Percentiles rank a stretch among this genome's conserved stretches.
phyloP scores from a whole-genome alignment of 2,888 invertebrate genomes.

The Rhagonycha lutea region DNA sequence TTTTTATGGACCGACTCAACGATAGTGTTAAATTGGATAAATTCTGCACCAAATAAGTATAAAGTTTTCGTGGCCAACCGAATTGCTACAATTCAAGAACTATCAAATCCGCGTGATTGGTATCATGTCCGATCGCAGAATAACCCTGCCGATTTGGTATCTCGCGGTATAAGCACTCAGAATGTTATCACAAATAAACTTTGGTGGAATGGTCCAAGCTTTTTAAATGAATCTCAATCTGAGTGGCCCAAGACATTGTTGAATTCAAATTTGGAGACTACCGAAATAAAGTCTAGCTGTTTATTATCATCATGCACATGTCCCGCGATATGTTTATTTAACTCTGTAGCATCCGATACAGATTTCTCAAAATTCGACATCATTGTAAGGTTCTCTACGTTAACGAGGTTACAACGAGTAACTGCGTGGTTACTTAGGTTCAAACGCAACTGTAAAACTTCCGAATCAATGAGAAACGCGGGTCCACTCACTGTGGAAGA shows the following conservation, averaged over 20 bases:
- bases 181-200: neutral
- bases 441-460: neutral
- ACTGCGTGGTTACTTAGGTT: constrained; percentile 5
- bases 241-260: no score
- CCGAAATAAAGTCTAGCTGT: no score
- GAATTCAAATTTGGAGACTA: no score
- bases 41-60: constrained; percentile 19
- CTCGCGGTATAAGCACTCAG: constrained; percentile 33
- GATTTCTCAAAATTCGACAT: neutral
- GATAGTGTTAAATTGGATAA: constrained; percentile 29
- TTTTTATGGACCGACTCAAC: constrained; percentile 36
- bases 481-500: neutral
- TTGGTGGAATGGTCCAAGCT: neutral
- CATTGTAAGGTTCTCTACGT: neutral
- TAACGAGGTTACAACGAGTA: neutral
- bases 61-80: constrained; percentile 40
- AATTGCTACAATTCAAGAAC: constrained; percentile 39
- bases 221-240: neutral
- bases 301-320: no score
- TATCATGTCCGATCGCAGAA: constrained; percentile 35
- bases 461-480: neutral
- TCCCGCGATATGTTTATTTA: no score
- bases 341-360: no score
- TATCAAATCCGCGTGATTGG: constrained; percentile 35
- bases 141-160: constrained; percentile 45